Conservation (phyloP, 2,888 invertebrate genomes). For the Phyto melanocephala region DNA sequence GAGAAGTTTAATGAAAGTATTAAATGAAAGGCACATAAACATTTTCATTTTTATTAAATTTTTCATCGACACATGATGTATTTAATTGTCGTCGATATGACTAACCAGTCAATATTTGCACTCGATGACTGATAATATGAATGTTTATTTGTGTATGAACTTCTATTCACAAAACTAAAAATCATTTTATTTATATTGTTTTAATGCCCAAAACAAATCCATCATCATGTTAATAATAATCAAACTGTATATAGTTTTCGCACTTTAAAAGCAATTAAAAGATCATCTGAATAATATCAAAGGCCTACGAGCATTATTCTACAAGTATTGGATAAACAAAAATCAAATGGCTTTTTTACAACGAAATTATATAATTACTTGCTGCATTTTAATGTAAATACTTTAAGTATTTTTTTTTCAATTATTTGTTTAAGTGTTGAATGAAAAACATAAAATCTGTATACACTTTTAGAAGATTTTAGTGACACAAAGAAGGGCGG, state of each 20-base stretch:
- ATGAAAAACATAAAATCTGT: not conserved
- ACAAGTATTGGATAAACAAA: conserved; percentile 14
- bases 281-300: conserved; percentile 34
- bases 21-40: conserved; percentile 8
- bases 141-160: not conserved
- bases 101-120: conserved; percentile 57
- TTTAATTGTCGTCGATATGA: not conserved
- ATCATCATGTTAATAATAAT: conserved; percentile 30
- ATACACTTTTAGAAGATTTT: not conserved
- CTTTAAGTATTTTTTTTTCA: conserved; percentile 3
- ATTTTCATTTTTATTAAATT: conserved; percentile 35
- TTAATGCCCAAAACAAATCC: conserved; percentile 21
- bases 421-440: conserved; percentile 19
- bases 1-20: conserved; percentile 12
- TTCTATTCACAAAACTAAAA: not conserved
- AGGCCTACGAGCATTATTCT: not conserved
- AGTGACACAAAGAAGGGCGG: not conserved
- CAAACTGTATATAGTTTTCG: conserved; percentile 33
- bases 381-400: conserved; percentile 12
- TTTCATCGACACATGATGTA: conserved; percentile 17
- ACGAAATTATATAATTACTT: conserved; percentile 23
- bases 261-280: conserved; percentile 57
- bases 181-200: not conserved
- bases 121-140: conserved; percentile 21
- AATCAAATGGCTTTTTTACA: not conserved